Conservation (phyloP, 2,113 vertebrate genomes). For the Shinisaurus crocodilurus region DNA sequence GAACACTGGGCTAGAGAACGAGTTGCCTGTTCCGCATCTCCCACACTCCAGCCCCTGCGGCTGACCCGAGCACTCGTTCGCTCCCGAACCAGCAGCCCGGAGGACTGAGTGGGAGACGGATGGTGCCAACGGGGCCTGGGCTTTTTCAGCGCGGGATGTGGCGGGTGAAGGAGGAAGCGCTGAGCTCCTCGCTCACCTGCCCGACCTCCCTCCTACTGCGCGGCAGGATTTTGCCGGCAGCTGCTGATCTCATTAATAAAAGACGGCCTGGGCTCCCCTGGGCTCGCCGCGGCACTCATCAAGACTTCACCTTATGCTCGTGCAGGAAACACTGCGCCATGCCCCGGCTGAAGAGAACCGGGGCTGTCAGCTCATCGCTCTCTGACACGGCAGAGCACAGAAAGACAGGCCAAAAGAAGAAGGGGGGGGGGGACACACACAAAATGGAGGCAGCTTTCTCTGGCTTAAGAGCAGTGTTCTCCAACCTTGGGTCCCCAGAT, state of each 20-base stretch:
- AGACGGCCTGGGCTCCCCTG: not conserved
- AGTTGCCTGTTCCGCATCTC: not conserved
- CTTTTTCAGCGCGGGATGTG: not conserved
- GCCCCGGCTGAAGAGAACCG: not conserved
- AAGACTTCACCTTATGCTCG: conserved; percentile 3
- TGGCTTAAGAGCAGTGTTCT: too few relatives aligned
- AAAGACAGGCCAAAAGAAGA: not conserved
- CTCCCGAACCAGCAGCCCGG: not conserved
- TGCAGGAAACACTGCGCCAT: not conserved
- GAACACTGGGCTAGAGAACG: too few relatives aligned
- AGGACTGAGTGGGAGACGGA: not conserved
- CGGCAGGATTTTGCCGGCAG: not conserved
- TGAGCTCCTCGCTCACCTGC: not conserved
- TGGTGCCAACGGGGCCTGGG: not conserved
- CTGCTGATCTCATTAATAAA: conserved; percentile 29
- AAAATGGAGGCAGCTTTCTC: not conserved
- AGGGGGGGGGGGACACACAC: not conserved
- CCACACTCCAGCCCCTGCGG: too few relatives aligned
- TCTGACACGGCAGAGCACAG: not conserved
- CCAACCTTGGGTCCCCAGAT: too few relatives aligned
- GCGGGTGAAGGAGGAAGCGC: not conserved
- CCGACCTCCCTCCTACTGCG: conserved; percentile 16
- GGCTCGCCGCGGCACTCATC: not conserved
- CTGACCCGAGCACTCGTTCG: not conserved
- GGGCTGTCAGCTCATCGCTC: conserved; percentile 1